These are phyloP conservation scores for Muricea muricata DNA, from an alignment of 92 coral and sea anemone genomes.

Conservation along the genomic window DNA sequence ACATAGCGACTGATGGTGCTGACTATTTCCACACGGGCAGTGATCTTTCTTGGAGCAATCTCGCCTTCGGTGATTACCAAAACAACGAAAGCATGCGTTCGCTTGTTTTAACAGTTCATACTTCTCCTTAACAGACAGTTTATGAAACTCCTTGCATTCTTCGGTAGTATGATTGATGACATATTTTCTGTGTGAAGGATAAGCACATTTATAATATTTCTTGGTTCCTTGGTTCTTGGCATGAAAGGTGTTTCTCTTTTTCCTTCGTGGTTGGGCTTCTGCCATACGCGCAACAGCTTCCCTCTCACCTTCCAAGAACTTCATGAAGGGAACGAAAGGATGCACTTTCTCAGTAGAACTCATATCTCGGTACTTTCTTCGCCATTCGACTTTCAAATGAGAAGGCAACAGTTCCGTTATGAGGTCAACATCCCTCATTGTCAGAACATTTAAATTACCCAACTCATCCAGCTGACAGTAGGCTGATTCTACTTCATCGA, in stretches of 20 bases:
- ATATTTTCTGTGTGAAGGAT: conserved; percentile 36
- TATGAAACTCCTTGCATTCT: conserved; percentile 45
- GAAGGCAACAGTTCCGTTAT: not conserved
- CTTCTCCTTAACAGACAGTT: conserved; percentile 1
- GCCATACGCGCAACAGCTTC: conserved; percentile 27
- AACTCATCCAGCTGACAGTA: conserved; percentile 26
- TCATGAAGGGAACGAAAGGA: not conserved
- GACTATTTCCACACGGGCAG: conserved; percentile 42
- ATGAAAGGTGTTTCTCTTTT: not conserved
- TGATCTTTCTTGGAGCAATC: conserved; percentile 7
- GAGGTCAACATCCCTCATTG: conserved; percentile 30
- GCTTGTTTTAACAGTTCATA: conserved; percentile 36
- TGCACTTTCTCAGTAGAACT: not conserved
- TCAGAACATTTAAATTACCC: conserved; percentile 10
- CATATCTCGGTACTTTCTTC: not conserved
- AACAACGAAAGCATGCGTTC: conserved; percentile 35
- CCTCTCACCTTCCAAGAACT: not conserved
- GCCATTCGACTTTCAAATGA: not conserved
- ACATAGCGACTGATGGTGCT: conserved; percentile 26
- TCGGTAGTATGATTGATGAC: conserved; percentile 24
- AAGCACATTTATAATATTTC: conserved; percentile 32
- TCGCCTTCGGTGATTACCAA: conserved; percentile 34
- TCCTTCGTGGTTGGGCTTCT: not conserved
- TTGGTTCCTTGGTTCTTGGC: not conserved
- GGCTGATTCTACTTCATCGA: conserved; percentile 27